A percentile compares a stretch with the other conserved stretches of the same genome.
These are phyloP conservation scores for Poicephalus gulielmi DNA, from an alignment of 2,113 vertebrate species.

Conservation along the genomic window DNA sequence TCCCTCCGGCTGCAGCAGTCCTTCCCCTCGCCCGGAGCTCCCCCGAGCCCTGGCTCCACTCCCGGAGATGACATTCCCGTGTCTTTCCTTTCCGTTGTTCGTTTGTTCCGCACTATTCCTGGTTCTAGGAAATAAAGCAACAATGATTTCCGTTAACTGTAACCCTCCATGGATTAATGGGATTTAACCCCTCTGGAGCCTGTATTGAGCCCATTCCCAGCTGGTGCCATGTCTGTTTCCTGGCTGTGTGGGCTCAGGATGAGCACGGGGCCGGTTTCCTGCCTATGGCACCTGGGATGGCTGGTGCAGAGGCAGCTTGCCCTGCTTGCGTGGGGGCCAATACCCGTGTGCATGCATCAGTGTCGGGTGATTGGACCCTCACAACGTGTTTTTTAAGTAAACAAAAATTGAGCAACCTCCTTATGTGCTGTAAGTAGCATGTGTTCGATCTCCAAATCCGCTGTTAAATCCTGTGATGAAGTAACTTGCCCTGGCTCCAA, in stretches of 20 bases:
- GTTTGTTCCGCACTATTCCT: conserved; percentile 24
- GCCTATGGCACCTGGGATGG: conserved; percentile 20
- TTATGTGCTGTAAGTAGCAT: conserved; percentile 63
- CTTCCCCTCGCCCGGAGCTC: neutral
- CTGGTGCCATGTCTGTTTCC: neutral
- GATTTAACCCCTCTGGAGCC: neutral
- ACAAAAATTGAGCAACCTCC: neutral
- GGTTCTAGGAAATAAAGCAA: conserved; percentile 52
- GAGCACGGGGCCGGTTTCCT: conserved; percentile 2
- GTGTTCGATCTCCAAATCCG: conserved; percentile 21
- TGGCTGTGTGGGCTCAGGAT: neutral
- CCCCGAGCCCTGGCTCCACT: conserved; percentile 17
- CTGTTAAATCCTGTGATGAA: conserved; percentile 49
- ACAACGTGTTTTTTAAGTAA: neutral
- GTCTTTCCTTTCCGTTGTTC: neutral
- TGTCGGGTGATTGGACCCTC: neutral
- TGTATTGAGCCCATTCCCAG: neutral
- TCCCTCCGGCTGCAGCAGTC: neutral
- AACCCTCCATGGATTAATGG: conserved; percentile 18
- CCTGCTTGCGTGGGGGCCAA: neutral
- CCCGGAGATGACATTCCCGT: neutral
- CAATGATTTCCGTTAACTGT: conserved; percentile 39
- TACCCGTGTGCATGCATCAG: conserved; percentile 43
- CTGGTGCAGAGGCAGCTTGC: conserved; percentile 35
- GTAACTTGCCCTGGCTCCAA: neutral